Conservation (phyloP, 2,888 invertebrate species). For the Drosophila percnosoma region DNA sequence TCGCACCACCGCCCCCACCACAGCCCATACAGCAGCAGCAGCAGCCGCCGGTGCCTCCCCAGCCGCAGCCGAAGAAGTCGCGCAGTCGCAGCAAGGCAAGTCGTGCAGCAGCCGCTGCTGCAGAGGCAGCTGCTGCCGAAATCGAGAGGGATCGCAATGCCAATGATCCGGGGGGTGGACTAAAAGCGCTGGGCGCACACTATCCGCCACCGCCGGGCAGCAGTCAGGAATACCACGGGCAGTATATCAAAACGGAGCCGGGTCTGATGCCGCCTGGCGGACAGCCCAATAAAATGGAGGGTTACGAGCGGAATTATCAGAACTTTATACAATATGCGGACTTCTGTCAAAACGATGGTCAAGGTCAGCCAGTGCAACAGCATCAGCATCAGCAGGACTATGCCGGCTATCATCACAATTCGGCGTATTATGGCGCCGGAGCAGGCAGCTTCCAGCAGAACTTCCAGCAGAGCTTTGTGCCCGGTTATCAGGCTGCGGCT, state of each 20-base stretch:
- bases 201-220: slow-evolving; percentile 70
- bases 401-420: slow-evolving; percentile 78
- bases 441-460: slow-evolving; percentile 83
- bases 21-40: slow-evolving; percentile 53
- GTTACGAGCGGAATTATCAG: slow-evolving; percentile 85
- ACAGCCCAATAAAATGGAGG: slow-evolving; percentile 84
- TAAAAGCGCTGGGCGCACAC: slow-evolving; percentile 69
- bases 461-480: slow-evolving; percentile 84
- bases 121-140: slow-evolving; percentile 73
- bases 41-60: slow-evolving; percentile 63
- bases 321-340: slow-evolving; percentile 85
- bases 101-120: slow-evolving; percentile 73
- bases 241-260: slow-evolving; percentile 84
- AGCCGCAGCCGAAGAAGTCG: slow-evolving; percentile 68
- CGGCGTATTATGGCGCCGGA: slow-evolving; percentile 81
- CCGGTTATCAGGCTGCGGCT: slow-evolving; percentile 81
- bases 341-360: slow-evolving; percentile 84
- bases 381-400: slow-evolving; percentile 80
- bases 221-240: slow-evolving; percentile 78
- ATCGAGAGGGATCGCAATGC: slow-evolving; percentile 83
- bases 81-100: slow-evolving; percentile 80
- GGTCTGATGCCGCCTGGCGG: slow-evolving; percentile 80
- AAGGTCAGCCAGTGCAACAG: slow-evolving; percentile 79
- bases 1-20: slow-evolving; percentile 47
- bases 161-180: slow-evolving; percentile 77